Evolutionary conservation across 23 tunicate species (phyloP).

Genomic region (Ascidia mentula): DNA sequence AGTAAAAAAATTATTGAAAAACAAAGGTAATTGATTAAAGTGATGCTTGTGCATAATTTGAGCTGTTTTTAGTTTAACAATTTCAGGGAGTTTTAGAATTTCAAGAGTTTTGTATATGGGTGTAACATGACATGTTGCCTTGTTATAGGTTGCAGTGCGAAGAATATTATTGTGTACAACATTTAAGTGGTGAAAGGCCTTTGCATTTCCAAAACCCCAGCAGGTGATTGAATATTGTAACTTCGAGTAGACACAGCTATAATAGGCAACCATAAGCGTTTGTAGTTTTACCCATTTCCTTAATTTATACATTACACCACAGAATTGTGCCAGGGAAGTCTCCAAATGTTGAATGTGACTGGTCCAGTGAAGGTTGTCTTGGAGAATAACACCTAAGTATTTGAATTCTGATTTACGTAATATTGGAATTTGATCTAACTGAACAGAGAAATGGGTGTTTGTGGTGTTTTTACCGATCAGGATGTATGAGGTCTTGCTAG

Average conservation of each 20-base stretch:
- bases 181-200: not conserved
- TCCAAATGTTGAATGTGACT: not conserved
- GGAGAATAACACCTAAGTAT: constrained; percentile 18
- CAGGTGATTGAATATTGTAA: constrained; percentile 20
- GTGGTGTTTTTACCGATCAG: not conserved
- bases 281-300: not conserved
- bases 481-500: constrained; percentile 8
- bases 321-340: not conserved
- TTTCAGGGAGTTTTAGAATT: constrained; percentile 5
- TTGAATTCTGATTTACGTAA: not conserved
- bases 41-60: constrained; percentile 12
- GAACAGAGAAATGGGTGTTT: not conserved
- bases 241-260: constrained; percentile 16
- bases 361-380: constrained; percentile 21
- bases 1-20: not conserved
- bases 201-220: not conserved
- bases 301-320: constrained; percentile 18
- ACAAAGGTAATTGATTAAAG: not conserved
- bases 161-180: constrained; percentile 11
- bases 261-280: not conserved
- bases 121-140: not conserved
- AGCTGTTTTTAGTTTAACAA: constrained; percentile 9
- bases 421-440: not conserved
- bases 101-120: not conserved
- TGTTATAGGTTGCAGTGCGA: not conserved